phyloP scores from a whole-genome alignment of 2,113 vertebrate genomes.

The Zootoca vivipara region DNA sequence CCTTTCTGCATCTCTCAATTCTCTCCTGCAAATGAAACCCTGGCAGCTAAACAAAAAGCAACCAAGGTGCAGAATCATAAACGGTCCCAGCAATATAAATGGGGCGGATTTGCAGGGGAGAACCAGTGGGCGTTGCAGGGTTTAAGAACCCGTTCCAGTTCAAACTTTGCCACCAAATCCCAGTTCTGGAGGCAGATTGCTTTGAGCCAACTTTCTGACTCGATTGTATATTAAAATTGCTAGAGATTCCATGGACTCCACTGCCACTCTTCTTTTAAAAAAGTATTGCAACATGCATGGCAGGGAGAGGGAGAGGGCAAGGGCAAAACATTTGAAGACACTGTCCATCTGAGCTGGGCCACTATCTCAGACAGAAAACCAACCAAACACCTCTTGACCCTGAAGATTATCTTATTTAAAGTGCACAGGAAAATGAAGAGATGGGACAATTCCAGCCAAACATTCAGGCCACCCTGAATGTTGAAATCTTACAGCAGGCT shows the following conservation, averaged over 20 bases:
- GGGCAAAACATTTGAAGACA: too few relatives aligned
- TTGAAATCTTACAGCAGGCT: background rate
- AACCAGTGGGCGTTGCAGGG: background rate
- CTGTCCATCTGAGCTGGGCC: too few relatives aligned
- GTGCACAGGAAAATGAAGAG: background rate
- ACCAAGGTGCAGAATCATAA: background rate
- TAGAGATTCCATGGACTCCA: too few relatives aligned
- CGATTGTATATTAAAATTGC: too few relatives aligned
- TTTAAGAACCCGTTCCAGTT: background rate
- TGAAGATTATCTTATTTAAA: background rate
- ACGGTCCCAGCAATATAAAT: background rate
- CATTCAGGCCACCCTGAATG: background rate
- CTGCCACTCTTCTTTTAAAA: too few relatives aligned
- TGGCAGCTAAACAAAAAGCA: background rate
- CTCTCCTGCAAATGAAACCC: background rate
- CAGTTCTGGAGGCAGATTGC: background rate
- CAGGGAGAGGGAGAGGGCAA: too few relatives aligned
- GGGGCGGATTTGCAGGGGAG: background rate
- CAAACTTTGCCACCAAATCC: background rate
- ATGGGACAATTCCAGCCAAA: background rate
- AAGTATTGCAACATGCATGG: too few relatives aligned
- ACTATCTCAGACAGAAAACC: too few relatives aligned
- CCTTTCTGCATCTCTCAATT: background rate
- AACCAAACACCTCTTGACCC: too few relatives aligned
- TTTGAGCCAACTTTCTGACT: too few relatives aligned